Evolutionary conservation across 2,797 vertebrate genomes (phyloP), one percentile per base, ranked within the genome.

Genomic region (Eleutherodactylus coqui): DNA sequence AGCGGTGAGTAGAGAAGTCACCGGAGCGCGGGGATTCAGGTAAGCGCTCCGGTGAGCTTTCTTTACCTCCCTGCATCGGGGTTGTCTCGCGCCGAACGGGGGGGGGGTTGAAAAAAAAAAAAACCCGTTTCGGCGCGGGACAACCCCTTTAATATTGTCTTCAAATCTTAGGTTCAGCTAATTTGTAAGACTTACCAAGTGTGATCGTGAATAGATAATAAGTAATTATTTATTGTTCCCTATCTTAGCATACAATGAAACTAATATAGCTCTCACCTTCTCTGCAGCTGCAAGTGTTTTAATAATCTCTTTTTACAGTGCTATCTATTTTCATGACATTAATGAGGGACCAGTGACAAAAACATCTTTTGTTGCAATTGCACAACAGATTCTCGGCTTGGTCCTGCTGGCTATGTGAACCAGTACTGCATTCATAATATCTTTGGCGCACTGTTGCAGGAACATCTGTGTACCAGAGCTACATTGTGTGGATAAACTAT

Each of bases 171-270:
- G 36, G 38, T n/a, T 70, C 67, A 21, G 36, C 38, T 41, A n/a
- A 70, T 70, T 41, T 41, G 67, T 19, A 70, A 41, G 67, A 38
- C 36, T 70, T 41, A 17, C 34, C 64, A 36, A 19, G 16, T 36
- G 67, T 24, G 19, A 70, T 41, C 13, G 21, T 70, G 36, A 43
- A 41, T 21, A 38, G 67, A 70, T 70, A 41, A 70, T 41, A 70
- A 43, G 67, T 70, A 21, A 70, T 70, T 70, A 41, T 72, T 41
- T 72, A 72, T 41, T 21, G 38, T 72, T 72, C 38, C 21, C 21
- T 72, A 43, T 24, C 21, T n/a, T 43, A 21, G 34, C 17, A 9
- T 69, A 38, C 36, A 43, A 27, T 72, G 36, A 13, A 72, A 41
- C 41, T 24, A 70, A 41, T 43, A 24, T n/a, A 27, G 69, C 36